Evolutionary conservation across 2,113 vertebrate genomes (phyloP), one percentile per base, ranked within the genome.

Genomic region (Mastomys coucha): DNA sequence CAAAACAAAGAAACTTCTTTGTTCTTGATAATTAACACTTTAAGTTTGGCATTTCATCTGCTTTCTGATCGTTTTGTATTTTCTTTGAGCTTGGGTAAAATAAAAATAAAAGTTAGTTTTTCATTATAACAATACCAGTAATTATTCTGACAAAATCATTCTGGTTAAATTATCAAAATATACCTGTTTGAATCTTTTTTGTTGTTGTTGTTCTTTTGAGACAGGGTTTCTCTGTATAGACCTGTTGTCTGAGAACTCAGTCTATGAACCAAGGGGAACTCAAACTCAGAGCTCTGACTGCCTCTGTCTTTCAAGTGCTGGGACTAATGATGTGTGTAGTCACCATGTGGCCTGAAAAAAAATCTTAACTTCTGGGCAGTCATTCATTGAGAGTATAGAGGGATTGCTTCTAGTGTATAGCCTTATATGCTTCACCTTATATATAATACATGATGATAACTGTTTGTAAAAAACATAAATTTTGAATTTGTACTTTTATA

Each of bases 61-160:
- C 73, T 96, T 88, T 72, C 45, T 5, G 84, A 80, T 97, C 86
- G 94, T 69, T 69, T 65, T 26, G 82, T 97, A 85, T 97, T 98
- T 97, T 96, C 72, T 28, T 96, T 97, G 96, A 97, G 88, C 94
- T 98, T 92, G 88, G 84, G 97, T 75, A 95, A 97, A 98, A 97
- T 97, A 82, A 89, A 96, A 98, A 95, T 97, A 93, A 98, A 97
- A 97, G 97, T 96, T 53, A 98, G 86, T 98, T 36, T 89, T 78
- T 42, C 60, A 91, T 36, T 80, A 8, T 5, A 91, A 88, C 93
- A 16, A 96, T 97, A 98, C 36, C 26, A 78, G 88, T 45, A 60
- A 2, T 93, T 98, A 97, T 97, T 94, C 58, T 63, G 14, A 88
- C 49, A 81, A 94, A 91, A 67, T 39, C n/a, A 72, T n/a, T 72